A percentile compares a stretch with the other conserved stretches of the same genome.
These are phyloP conservation scores for Eupithecia exiguata DNA, from an alignment of 2,888 invertebrate species.

Conservation along the genomic window DNA sequence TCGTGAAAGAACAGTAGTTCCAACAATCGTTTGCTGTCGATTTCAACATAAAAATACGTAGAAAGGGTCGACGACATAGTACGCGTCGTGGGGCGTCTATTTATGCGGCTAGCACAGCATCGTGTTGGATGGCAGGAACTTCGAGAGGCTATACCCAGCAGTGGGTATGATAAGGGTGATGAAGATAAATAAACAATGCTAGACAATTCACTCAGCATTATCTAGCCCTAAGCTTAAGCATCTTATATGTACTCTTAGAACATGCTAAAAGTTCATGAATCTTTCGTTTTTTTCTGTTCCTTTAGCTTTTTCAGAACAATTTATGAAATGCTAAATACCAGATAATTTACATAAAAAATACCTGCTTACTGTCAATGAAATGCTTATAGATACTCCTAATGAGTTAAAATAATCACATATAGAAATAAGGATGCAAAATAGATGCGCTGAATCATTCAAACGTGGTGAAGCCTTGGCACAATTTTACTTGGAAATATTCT, in stretches of 20 bases:
- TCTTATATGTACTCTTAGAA: no score
- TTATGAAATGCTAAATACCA: not conserved
- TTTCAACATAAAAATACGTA: not conserved
- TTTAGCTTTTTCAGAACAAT: not conserved
- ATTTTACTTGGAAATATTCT: conserved; percentile 22
- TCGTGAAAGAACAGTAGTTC: conserved; percentile 26
- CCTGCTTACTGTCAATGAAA: not conserved
- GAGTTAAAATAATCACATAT: conserved; percentile 38
- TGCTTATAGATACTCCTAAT: not conserved
- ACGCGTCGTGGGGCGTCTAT: no score
- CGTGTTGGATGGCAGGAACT: not conserved
- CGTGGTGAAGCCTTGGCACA: conserved; percentile 22
- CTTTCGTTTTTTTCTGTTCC: not conserved
- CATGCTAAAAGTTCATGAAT: not conserved
- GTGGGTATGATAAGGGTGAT: not conserved
- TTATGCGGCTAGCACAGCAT: not conserved
- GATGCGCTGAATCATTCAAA: conserved; percentile 31
- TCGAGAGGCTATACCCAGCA: not conserved
- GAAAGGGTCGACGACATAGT: not conserved
- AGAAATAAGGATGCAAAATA: conserved; percentile 53
- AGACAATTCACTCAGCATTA: no score
- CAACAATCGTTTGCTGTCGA: conserved; percentile 38
- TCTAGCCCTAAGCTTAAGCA: no score
- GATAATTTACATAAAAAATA: not conserved
- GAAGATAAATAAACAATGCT: no score